Conservation (phyloP, 2,797 vertebrate species). For the Syngnathus acus region DNA sequence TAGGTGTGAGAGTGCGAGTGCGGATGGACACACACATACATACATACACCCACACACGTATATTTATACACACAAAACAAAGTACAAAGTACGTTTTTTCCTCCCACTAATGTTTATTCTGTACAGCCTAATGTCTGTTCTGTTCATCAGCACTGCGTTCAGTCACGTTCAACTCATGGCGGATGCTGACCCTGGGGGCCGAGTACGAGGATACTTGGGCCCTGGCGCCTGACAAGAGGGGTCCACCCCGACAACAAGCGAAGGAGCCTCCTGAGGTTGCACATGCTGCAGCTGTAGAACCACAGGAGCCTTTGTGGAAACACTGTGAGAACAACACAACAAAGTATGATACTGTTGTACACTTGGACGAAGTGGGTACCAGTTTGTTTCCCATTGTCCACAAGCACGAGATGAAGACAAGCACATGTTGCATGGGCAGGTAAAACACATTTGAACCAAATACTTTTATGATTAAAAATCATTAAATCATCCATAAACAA, state of each 20-base stretch:
- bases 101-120: background rate
- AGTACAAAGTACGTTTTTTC: background rate
- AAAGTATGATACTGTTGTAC: constrained; percentile 32
- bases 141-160: constrained; percentile 51
- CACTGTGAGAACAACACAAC: background rate
- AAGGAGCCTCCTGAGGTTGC: background rate
- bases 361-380: constrained; percentile 25
- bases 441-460: constrained; percentile 16
- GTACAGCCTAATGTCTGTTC: background rate
- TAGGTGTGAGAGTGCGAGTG: too few relatives aligned
- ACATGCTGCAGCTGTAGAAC: background rate
- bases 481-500: too few relatives aligned
- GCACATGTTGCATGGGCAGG: constrained; percentile 37
- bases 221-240: constrained; percentile 16
- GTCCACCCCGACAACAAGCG: background rate
- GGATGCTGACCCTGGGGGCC: constrained; percentile 63
- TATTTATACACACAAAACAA: too few relatives aligned
- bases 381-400: constrained; percentile 33
- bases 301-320: constrained; percentile 11
- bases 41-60: too few relatives aligned
- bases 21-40: too few relatives aligned
- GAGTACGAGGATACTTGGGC: constrained; percentile 67
- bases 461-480: background rate
- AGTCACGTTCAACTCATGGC: constrained; percentile 65
- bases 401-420: constrained; percentile 48